phyloP scores from a whole-genome alignment of 2,113 vertebrate genomes.

The Malurus alboscapulatus region DNA sequence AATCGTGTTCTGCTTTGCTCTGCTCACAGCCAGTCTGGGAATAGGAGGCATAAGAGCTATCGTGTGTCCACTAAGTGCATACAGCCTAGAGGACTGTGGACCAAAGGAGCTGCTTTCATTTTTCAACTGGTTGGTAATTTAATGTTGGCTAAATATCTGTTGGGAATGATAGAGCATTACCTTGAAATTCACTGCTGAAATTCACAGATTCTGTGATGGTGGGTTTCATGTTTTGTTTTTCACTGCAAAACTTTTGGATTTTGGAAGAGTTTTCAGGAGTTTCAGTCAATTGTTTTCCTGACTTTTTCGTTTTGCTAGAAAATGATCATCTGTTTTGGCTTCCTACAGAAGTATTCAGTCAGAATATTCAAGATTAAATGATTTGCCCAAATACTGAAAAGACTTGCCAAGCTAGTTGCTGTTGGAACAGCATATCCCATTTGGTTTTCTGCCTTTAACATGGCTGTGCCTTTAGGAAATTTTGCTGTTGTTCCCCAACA shows the following conservation, averaged over 20 bases:
- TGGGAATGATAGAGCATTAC: not conserved
- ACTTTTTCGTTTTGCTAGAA: not conserved
- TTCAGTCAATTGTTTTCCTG: not conserved
- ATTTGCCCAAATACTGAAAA: not conserved
- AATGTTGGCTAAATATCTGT: not conserved
- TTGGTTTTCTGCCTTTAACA: not conserved
- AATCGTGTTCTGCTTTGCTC: conserved; percentile 80
- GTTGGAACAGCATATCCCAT: not conserved
- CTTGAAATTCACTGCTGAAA: not conserved
- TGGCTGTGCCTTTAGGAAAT: not conserved
- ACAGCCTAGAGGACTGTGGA: conserved; percentile 75
- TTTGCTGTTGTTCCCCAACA: not conserved
- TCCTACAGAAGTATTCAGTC: not conserved
- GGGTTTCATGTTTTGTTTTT: not conserved
- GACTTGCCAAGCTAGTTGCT: not conserved
- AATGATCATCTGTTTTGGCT: not conserved
- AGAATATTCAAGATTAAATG: not conserved
- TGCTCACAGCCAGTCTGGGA: conserved; percentile 82
- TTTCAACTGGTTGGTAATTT: conserved; percentile 85
- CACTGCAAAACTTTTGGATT: not conserved
- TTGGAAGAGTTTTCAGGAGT: not conserved
- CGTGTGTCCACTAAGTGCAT: conserved; percentile 82
- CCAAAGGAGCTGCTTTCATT: conserved; percentile 81
- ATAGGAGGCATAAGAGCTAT: conserved; percentile 86
- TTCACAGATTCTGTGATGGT: not conserved